phyloP scores from a whole-genome alignment of 2,113 vertebrate species.

The Nerophis ophidion region DNA sequence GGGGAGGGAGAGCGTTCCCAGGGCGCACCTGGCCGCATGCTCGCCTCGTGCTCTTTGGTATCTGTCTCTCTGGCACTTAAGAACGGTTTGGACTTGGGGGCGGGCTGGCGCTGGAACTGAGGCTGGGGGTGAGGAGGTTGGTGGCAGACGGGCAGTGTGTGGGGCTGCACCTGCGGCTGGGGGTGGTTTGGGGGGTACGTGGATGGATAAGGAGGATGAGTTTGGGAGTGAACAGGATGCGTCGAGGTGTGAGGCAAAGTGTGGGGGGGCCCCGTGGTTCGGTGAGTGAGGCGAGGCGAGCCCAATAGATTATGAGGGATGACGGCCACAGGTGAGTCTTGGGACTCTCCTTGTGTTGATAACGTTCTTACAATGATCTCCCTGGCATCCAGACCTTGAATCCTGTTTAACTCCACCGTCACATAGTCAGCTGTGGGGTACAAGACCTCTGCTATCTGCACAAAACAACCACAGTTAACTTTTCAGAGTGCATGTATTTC shows the following conservation, averaged over 20 bases:
- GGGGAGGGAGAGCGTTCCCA: constrained; percentile 81
- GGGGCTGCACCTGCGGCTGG: constrained; percentile 68
- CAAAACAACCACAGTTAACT: background rate
- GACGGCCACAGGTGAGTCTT: constrained; percentile 78
- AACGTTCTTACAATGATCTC: constrained; percentile 88
- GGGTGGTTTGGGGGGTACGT: constrained; percentile 78
- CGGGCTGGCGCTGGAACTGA: constrained; percentile 72
- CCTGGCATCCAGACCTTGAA: constrained; percentile 82
- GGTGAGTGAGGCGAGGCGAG: constrained; percentile 75
- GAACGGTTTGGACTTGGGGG: constrained; percentile 82
- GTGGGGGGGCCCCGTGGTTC: constrained; percentile 55
- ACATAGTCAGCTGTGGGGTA: constrained; percentile 81
- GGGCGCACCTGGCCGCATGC: constrained; percentile 67
- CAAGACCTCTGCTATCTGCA: constrained; percentile 86
- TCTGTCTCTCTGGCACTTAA: constrained; percentile 86
- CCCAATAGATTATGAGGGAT: constrained; percentile 85
- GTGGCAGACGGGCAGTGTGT: constrained; percentile 54
- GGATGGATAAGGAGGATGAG: constrained; percentile 58
- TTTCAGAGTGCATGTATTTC: background rate
- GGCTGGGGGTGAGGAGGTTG: constrained; percentile 74
- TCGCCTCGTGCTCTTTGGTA: constrained; percentile 88
- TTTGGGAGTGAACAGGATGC: constrained; percentile 50
- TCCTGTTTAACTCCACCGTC: constrained; percentile 78
- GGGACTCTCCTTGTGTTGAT: constrained; percentile 89
- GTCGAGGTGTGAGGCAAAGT: constrained; percentile 34